phyloP scores from a whole-genome alignment of 2,888 invertebrate genomes.

The Celastrina argiolus region DNA sequence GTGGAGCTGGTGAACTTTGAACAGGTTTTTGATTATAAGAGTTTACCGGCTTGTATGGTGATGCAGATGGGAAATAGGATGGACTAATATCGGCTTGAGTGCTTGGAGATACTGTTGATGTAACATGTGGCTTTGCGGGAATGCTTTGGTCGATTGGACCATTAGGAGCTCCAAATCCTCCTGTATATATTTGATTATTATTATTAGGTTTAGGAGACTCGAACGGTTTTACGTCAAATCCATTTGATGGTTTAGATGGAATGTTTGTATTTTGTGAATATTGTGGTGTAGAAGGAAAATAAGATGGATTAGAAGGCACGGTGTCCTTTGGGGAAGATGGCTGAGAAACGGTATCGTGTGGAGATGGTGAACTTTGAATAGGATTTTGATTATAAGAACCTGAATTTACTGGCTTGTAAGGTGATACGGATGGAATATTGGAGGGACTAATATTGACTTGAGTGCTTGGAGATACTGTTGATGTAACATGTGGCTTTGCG shows the following conservation, averaged over 20 bases:
- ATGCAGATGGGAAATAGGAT: background rate
- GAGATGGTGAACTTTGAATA: background rate
- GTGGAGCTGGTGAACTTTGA: constrained; percentile 1
- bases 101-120: constrained; percentile 2
- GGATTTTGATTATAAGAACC: background rate
- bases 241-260: background rate
- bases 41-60: constrained; percentile 2
- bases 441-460: background rate
- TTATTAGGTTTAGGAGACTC: constrained; percentile 24
- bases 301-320: background rate
- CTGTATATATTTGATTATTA: constrained; percentile 30
- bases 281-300: background rate
- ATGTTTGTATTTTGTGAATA: background rate
- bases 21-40: background rate
- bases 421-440: background rate
- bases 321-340: background rate
- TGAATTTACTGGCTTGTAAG: background rate
- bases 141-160: constrained; percentile 23
- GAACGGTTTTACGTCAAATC: constrained; percentile 15
- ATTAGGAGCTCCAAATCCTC: constrained; percentile 34
- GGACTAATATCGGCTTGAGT: background rate
- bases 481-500: background rate
- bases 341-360: background rate
- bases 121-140: background rate
- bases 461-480: constrained; percentile 4